These are phyloP conservation scores for Psilanteris sp. DNA, from an alignment of 1,140 invertebrate genomes.

Conservation along the genomic window DNA sequence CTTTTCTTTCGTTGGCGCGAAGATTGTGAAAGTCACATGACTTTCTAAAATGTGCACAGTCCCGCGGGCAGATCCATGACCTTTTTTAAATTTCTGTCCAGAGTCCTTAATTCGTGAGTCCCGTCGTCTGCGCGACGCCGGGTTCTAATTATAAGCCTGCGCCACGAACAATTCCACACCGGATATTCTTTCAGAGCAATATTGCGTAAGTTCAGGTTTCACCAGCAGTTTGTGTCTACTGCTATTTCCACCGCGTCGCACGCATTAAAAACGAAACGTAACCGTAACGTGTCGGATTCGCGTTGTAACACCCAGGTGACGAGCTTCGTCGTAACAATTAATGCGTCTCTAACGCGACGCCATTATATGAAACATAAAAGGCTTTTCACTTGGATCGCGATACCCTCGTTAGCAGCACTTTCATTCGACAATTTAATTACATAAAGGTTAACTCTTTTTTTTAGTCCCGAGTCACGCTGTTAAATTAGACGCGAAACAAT, in stretches of 20 bases:
- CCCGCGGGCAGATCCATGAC: constrained; percentile 42
- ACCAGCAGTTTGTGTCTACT: constrained; percentile 31
- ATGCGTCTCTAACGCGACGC: no score
- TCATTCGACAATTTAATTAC: neutral
- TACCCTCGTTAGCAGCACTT: constrained; percentile 2
- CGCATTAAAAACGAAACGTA: constrained; percentile 19
- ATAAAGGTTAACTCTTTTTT: no score
- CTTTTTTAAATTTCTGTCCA: constrained; percentile 24
- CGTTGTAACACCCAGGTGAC: neutral
- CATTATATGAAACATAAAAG: no score
- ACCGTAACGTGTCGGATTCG: constrained; percentile 31
- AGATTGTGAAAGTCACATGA: constrained; percentile 57
- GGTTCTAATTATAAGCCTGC: constrained; percentile 30
- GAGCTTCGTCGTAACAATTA: neutral
- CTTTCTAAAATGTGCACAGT: constrained; percentile 46
- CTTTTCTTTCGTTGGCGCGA: constrained; percentile 41
- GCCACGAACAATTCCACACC: constrained; percentile 42
- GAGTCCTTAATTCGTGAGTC: constrained; percentile 5
- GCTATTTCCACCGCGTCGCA: constrained; percentile 11
- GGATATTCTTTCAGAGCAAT: constrained; percentile 55
- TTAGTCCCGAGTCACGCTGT: no score
- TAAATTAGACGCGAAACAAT: no score
- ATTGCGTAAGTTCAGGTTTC: constrained; percentile 60
- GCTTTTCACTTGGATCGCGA: constrained; percentile 5
- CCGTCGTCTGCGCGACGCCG: constrained; percentile 10